A percentile compares a stretch with the other conserved stretches of the same genome.
These are phyloP conservation scores for Choreutis nemorana DNA, from an alignment of 2,888 invertebrate species.

Conservation along the genomic window DNA sequence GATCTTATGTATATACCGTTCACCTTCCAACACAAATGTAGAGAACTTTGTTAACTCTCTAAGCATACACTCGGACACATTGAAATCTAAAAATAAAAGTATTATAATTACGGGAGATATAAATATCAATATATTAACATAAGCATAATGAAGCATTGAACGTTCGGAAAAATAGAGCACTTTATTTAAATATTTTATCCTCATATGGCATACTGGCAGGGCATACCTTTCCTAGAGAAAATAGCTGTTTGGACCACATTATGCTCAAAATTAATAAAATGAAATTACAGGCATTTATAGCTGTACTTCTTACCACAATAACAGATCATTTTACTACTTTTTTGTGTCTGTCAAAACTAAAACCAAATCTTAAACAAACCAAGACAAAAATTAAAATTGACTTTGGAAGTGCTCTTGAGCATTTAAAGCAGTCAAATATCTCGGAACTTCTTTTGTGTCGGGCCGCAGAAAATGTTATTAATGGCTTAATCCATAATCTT, in stretches of 20 bases:
- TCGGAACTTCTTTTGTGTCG: too few species aligned
- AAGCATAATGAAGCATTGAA: too few species aligned
- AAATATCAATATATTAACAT: too few species aligned
- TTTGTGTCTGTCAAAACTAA: not conserved
- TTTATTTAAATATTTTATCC: constrained; percentile 3
- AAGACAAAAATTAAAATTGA: not conserved
- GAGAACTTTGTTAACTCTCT: too few species aligned
- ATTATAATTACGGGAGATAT: too few species aligned
- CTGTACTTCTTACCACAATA: constrained; percentile 6
- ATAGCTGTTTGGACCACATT: constrained; percentile 7
- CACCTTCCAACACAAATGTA: too few species aligned
- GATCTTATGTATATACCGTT: too few species aligned
- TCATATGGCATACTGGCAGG: constrained; percentile 5
- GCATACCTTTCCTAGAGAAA: constrained; percentile 5
- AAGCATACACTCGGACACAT: too few species aligned
- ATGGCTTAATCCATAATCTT: not conserved
- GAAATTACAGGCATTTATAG: not conserved
- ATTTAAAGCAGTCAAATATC: too few species aligned
- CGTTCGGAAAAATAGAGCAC: too few species aligned
- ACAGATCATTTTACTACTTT: constrained; percentile 7
- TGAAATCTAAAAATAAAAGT: too few species aligned
- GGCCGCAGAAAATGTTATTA: not conserved
- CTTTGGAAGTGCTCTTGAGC: too few species aligned
- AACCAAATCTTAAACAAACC: not conserved
- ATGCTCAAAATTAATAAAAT: constrained; percentile 6